A percentile compares a stretch with the other conserved stretches of the same genome.
Conservation (phyloP, 2,888 invertebrate genomes). For the Cheilosia vulpina region DNA sequence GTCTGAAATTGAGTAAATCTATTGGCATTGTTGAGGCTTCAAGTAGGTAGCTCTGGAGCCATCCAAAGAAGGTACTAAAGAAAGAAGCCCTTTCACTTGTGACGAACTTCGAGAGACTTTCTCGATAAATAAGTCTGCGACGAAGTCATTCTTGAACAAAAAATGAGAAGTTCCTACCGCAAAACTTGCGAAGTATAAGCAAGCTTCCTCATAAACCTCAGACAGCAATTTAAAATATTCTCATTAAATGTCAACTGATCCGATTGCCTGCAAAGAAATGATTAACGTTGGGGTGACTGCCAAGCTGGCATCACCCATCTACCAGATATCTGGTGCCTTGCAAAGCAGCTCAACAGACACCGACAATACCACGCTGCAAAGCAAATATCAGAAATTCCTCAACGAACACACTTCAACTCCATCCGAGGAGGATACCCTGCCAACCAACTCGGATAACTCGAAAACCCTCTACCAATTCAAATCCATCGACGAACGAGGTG, state of each 20-base stretch:
- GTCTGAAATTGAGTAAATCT: no score
- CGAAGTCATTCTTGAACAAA: no score
- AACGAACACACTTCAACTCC: conserved; percentile 72
- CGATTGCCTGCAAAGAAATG: conserved; percentile 31
- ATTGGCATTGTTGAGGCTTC: no score
- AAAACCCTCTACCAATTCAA: conserved; percentile 80
- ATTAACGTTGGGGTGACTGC: conserved; percentile 81
- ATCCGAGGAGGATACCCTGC: conserved; percentile 66
- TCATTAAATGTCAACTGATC: conserved; percentile 28
- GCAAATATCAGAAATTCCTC: conserved; percentile 61
- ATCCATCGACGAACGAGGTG: conserved; percentile 70
- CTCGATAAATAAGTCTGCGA: no score
- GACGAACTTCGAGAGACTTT: no score
- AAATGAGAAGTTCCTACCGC: no score
- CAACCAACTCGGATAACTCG: conserved; percentile 64
- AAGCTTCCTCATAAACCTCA: neutral
- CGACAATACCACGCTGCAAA: conserved; percentile 76
- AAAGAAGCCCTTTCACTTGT: no score
- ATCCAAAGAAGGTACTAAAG: no score
- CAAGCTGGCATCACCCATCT: conserved; percentile 80
- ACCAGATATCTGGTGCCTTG: conserved; percentile 75
- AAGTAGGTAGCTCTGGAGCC: no score
- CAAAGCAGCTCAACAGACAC: conserved; percentile 80
- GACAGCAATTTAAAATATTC: neutral
- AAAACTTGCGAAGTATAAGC: neutral